Conservation (phyloP, 2,113 vertebrate species). For the Toxotes jaculatrix region DNA sequence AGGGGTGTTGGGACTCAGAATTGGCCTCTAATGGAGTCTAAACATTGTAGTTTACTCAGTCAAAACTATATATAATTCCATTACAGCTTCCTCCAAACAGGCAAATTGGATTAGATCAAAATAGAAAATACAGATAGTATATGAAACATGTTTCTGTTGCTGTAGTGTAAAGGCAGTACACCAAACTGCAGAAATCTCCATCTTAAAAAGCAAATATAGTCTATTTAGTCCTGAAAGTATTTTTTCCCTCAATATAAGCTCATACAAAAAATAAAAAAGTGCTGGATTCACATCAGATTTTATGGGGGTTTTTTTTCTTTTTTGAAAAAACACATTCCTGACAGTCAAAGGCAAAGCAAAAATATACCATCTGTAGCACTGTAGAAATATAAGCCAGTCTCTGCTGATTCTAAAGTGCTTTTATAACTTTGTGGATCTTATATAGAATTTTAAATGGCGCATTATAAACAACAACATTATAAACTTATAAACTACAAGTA, state of each 20-base stretch:
- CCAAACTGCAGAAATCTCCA: conserved; percentile 7
- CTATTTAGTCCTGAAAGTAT: neutral
- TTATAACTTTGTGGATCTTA: neutral
- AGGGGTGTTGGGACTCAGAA: conserved; percentile 81
- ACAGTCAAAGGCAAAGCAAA: neutral
- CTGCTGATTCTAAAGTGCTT: neutral
- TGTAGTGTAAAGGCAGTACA: neutral
- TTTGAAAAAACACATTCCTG: conserved; percentile 3
- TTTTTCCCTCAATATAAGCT: neutral
- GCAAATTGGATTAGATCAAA: conserved; percentile 26
- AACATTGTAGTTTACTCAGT: conserved; percentile 31
- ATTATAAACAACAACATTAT: neutral
- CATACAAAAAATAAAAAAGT: neutral
- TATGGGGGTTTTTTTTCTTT: rapidly evolving
- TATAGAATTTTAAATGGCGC: neutral
- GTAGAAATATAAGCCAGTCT: neutral
- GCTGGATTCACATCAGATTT: neutral
- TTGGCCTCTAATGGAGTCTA: conserved; percentile 89
- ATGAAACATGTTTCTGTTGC: neutral
- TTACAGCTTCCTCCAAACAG: conserved; percentile 29
- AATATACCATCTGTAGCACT: rapidly evolving
- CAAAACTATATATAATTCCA: conserved; percentile 17
- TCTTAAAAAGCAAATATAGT: neutral
- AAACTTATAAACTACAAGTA: conserved; percentile 6
- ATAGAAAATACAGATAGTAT: conserved; percentile 7